Evolutionary conservation across 2,797 vertebrate genomes (phyloP).

Genomic region (Lacerta bilineata): DNA sequence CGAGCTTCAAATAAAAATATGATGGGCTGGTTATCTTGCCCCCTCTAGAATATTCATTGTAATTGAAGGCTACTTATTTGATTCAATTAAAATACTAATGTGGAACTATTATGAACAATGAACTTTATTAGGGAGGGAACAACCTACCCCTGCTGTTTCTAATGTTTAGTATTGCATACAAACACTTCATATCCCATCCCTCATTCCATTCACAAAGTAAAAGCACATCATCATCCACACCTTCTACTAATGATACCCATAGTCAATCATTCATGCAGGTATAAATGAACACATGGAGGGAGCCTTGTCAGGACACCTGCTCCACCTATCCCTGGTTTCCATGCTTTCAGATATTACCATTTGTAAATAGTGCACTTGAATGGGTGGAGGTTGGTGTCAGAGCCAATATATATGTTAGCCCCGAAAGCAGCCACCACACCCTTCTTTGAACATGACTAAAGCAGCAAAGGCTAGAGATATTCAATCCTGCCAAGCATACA

Average conservation of each 20-base stretch:
- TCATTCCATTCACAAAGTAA: background rate
- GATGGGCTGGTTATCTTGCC: background rate
- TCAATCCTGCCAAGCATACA: background rate
- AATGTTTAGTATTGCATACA: background rate
- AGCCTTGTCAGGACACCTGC: background rate
- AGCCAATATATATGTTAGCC: too few species aligned
- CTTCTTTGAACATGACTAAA: too few species aligned
- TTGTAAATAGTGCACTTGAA: background rate
- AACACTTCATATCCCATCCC: too few species aligned
- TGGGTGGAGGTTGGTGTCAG: too few species aligned
- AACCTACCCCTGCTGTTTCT: background rate
- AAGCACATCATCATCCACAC: background rate
- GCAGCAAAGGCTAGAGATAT: background rate
- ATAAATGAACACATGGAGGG: background rate
- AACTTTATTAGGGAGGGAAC: background rate
- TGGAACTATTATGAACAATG: background rate
- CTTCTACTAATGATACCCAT: background rate
- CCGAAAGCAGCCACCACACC: background rate
- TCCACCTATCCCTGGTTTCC: background rate
- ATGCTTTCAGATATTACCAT: background rate
- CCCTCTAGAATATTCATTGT: conserved; percentile 11
- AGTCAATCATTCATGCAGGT: background rate
- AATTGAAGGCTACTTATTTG: conserved; percentile 13
- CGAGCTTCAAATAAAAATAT: conserved; percentile 17
- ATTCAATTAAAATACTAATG: background rate